Conservation (phyloP, 1,140 invertebrate species). For the Drosophila malerkotliana region DNA sequence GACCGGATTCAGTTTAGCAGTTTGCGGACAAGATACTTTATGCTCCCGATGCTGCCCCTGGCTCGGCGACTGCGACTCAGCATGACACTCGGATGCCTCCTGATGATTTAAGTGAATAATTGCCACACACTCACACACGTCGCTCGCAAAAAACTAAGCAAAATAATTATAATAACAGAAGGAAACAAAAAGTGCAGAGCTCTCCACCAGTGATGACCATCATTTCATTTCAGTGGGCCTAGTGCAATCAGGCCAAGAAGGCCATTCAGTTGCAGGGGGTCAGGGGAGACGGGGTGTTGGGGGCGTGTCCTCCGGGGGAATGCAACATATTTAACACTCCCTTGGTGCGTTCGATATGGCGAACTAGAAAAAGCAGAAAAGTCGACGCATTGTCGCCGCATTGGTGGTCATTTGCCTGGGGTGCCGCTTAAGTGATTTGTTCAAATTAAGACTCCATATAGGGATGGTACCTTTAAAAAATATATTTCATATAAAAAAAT, state of each 20-base stretch:
- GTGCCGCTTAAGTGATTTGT: slow-evolving; percentile 82
- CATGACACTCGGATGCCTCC: slow-evolving; percentile 67
- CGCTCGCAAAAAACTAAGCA: slow-evolving; percentile 29
- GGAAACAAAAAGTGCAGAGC: slow-evolving; percentile 34
- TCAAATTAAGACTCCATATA: slow-evolving; percentile 24
- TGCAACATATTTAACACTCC: slow-evolving; percentile 81
- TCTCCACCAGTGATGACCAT: slow-evolving; percentile 37
- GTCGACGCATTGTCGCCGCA: slow-evolving; percentile 56
- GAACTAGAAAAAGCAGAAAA: slow-evolving; percentile 63
- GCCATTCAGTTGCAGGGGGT: slow-evolving; percentile 38
- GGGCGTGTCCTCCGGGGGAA: slow-evolving; percentile 29
- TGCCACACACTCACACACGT: slow-evolving; percentile 50
- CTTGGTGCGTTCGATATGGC: slow-evolving; percentile 55
- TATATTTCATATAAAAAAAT: not conserved
- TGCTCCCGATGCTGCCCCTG: slow-evolving; percentile 57
- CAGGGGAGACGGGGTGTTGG: not conserved
- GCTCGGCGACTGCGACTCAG: slow-evolving; percentile 57
- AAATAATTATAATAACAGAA: slow-evolving; percentile 54
- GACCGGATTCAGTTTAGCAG: slow-evolving; percentile 1
- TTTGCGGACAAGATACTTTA: slow-evolving; percentile 21
- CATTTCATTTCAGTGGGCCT: slow-evolving; percentile 26
- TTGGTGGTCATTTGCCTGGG: slow-evolving; percentile 81
- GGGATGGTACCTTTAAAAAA: slow-evolving; percentile 22
- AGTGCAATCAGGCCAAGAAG: slow-evolving; percentile 40
- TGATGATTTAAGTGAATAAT: slow-evolving; percentile 82